Evolutionary conservation across 2,888 invertebrate genomes (phyloP), one percentile per base, ranked within the genome.

Genomic region (Brachynemurus nebulosus): DNA sequence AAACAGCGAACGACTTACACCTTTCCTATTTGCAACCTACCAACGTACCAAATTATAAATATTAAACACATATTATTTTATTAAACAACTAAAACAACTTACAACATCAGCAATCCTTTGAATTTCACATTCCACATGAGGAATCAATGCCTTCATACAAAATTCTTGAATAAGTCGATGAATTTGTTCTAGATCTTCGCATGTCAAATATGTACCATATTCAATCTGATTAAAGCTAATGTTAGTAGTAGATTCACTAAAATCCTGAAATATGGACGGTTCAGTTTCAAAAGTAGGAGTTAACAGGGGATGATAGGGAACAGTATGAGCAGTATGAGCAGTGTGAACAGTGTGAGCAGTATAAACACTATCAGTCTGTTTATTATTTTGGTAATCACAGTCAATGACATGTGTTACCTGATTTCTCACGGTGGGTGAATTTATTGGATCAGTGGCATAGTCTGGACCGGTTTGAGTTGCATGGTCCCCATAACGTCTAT

Each of bases 71-170:
- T n/a, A n/a, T n/a, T n/a, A n/a, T n/a, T n/a, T n/a, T 9, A 21
- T 11, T 43, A 23, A 42, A 47, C 16, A 40, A 19, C 20, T 33
- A 17, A 38, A 40, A 33, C 25, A 46, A 59, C 66, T 64, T 60
- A 84, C 80, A 52, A 79, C 72, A 60, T 91, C 91, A 57, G 79
- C 81, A 33, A 92, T 64, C 46, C 78, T 71, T 44, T 75, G 74
- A 55, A 97, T 84, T 64, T 90, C 83, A 58, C 83, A 80, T 62
- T 98, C 97, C 30, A 92, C 79, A 63, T 91, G 89, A 1, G 96
- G 96, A 48, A 96, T 68, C 46, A 97, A 67, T 17, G 89, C 86
- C 56, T 85, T 79, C 11, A 81, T 72, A 47, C 84, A 79, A 67
- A 92, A 95, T 58, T 95, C 92, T 55, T 83, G 81, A 34, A 95